Evolutionary conservation across 2,113 vertebrate genomes (phyloP), one percentile per base, ranked within the genome.

Genomic region (Excalfactoria chinensis): DNA sequence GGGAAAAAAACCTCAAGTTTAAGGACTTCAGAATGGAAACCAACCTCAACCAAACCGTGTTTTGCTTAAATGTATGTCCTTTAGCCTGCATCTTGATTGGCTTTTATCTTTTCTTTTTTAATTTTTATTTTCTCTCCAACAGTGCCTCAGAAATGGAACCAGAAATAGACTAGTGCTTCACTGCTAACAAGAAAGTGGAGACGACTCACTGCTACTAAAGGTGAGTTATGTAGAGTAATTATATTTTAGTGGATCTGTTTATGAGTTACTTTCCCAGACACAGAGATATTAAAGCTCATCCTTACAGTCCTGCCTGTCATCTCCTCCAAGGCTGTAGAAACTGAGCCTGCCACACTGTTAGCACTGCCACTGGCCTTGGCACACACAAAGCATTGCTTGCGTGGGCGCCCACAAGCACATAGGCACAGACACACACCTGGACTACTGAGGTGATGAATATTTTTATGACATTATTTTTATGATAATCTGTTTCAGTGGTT

Each of bases 391-490:
- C 1, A 1, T 51, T 63, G 35, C 0, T 0, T 30, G 46, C 1
- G 2, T 43, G 62, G 80, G 48, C 20, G 35, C 49, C 46, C 58
- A 37, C 25, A 56, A 34, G 55, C 51, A 9, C 3, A 30, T 32
- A 22, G 46, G 7, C 63, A 46, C 55, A 44, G 43, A 41, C 40
- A 60, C 40, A 58, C 48, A 66, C 34, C 60, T 51, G 5, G 95
- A 79, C 84, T 90, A 66, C 89, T 94, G 95, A 97, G 97, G 96
- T 97, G 97, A 98, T 96, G 96, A 98, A 94, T 97, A 95, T 95
- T 97, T 98, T 97, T 97, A 97, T 95, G 93, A 93, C 75, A 62
- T 97, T 98, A 96, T 97, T 97, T 98, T 98, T 98, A 97, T 96
- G 95, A 96, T 97, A 96, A 98, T 97, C 97, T 97, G 88, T 98